These are phyloP conservation scores for Brachionus manjavacas DNA, from an alignment of 1,140 invertebrate genomes.

Conservation along the genomic window DNA sequence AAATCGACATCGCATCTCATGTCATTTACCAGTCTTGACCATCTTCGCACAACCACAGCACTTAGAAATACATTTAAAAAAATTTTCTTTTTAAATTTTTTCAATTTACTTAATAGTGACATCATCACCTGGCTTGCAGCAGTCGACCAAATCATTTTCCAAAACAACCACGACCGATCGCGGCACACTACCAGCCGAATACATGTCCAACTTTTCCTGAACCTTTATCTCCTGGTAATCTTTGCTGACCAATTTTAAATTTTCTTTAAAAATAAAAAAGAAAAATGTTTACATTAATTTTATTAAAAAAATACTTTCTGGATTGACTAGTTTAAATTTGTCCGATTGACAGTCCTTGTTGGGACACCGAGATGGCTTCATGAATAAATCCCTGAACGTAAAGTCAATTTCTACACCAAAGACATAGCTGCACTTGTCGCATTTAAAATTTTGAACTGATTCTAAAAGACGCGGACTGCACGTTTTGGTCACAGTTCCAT, in stretches of 20 bases:
- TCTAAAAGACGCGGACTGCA: neutral
- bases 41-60: neutral
- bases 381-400: neutral
- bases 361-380: slow-evolving; percentile 20
- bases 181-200: slow-evolving; percentile 69
- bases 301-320: neutral
- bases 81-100: neutral
- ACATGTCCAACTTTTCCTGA: slow-evolving; percentile 70
- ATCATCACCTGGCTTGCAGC: slow-evolving; percentile 81
- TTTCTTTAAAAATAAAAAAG: neutral
- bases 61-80: neutral
- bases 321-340: slow-evolving; percentile 12
- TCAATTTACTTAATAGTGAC: slow-evolving; percentile 69
- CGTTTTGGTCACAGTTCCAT: slow-evolving; percentile 32
- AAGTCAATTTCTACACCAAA: slow-evolving; percentile 3
- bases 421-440: neutral
- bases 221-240: slow-evolving; percentile 83
- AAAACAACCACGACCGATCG: slow-evolving; percentile 48
- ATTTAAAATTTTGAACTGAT: slow-evolving; percentile 13
- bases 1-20: slow-evolving; percentile 66
- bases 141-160: slow-evolving; percentile 79
- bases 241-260: neutral
- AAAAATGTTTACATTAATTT: no score
- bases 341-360: slow-evolving; percentile 30
- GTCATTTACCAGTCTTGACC: neutral